Percentiles rank a stretch among this genome's conserved stretches.
Evolutionary conservation across 1,140 invertebrate genomes (phyloP).

Genomic region (Acromyrmex echinatior): DNA sequence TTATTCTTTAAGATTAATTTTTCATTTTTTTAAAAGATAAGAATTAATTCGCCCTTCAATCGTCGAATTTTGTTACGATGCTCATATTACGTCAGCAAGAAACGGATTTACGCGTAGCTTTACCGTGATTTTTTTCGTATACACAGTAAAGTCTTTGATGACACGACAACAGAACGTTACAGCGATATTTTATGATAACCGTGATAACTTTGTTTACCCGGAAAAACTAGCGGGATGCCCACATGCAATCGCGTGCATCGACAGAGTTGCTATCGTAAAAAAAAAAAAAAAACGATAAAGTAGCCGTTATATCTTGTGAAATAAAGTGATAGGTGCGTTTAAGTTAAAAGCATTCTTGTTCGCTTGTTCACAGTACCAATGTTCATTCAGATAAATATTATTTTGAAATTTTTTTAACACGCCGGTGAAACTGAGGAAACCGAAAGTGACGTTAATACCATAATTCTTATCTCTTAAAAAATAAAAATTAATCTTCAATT

Average conservation of each 20-base stretch:
- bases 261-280: conserved; percentile 18
- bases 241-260: conserved; percentile 19
- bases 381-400: background rate
- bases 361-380: background rate
- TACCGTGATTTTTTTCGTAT: conserved; percentile 22
- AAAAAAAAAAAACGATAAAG: conserved; percentile 41
- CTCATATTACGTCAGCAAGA: background rate
- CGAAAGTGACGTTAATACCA: background rate
- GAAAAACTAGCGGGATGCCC: conserved; percentile 27
- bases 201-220: conserved; percentile 53
- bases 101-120: background rate
- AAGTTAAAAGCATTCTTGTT: conserved; percentile 8
- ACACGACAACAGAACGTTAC: background rate
- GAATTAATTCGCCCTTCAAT: background rate
- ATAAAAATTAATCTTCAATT: no score
- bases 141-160: background rate
- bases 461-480: background rate
- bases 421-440: background rate
- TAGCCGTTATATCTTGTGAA: background rate
- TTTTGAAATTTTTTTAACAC: conserved; percentile 4
- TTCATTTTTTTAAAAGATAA: background rate
- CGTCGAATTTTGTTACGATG: background rate
- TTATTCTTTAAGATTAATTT: no score
- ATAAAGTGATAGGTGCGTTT: background rate
- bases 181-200: conserved; percentile 44